Percentiles rank a stretch among this genome's conserved stretches.
These are phyloP conservation scores for Charanyca ferruginea DNA, from an alignment of 2,888 invertebrate genomes.

Conservation along the genomic window DNA sequence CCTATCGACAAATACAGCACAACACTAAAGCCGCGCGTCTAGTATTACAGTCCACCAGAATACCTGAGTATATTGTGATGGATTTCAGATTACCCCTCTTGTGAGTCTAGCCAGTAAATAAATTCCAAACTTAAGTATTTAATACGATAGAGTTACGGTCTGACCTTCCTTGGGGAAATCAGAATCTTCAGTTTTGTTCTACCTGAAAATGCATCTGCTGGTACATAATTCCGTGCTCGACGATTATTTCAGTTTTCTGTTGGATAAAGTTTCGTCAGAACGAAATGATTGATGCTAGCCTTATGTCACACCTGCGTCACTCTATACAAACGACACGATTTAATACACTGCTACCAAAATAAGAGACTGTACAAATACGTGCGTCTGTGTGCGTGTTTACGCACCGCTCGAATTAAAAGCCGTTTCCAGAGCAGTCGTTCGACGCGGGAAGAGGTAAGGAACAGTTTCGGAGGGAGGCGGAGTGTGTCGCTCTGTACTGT, in stretches of 20 bases:
- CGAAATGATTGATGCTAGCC: slow-evolving; percentile 12
- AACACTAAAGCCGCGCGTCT: slow-evolving; percentile 51
- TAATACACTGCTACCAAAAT: no score
- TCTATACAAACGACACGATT: no score
- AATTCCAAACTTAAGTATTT: slow-evolving; percentile 50
- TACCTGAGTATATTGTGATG: slow-evolving; percentile 65
- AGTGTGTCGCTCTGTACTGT: no score
- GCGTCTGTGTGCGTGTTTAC: no score
- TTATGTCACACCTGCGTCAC: background rate
- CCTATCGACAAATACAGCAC: slow-evolving; percentile 29
- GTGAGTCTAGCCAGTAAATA: slow-evolving; percentile 45
- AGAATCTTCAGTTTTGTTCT: slow-evolving; percentile 27
- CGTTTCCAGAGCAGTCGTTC: no score
- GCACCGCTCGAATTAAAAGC: no score
- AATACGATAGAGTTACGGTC: slow-evolving; percentile 33
- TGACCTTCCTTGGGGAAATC: slow-evolving; percentile 49
- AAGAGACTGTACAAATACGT: no score
- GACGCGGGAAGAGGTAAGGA: no score
- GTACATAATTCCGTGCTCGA: background rate
- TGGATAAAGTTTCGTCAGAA: slow-evolving; percentile 7
- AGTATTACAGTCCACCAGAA: slow-evolving; percentile 60
- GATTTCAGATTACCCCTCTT: slow-evolving; percentile 50
- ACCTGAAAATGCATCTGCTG: slow-evolving; percentile 19
- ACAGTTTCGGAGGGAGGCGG: no score
- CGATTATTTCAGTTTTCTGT: background rate